Base-by-base conservation (phyloP, 2,888 invertebrate genomes). In the Hoplodrina blanda region DNA sequence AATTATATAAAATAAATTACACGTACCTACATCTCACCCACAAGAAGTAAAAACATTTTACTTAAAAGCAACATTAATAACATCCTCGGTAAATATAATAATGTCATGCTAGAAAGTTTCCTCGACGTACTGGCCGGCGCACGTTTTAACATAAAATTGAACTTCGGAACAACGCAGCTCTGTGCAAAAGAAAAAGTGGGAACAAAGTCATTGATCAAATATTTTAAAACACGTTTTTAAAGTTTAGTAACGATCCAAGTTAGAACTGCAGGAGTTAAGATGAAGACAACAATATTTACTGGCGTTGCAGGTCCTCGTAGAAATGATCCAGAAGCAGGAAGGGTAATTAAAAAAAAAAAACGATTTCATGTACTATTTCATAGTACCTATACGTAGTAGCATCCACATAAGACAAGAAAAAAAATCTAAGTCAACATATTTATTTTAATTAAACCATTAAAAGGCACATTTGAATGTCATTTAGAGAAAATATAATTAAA, bases 151-250 rank as follows among this genome's bases (percentile, higher is more conserved):
- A 80, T 76, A 80, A 83, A 81, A 82, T 64, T 60, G 53, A 80
- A 83, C 65, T 83, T 83, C 46, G 50, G 53, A 66, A 76, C 69
- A 65, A 61, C 61, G 63, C 37, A 37, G 37, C 19, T 71, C 67
- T 46, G 46, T 52, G 68, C 63, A 52, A 59, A 78, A 69, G 64
- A 73, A 76, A 81, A 82, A 73, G 61, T 66, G 60, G 25, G 41
- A 53, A 62, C 49, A 59, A 73, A 70, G 71, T 69, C 71, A 74
- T 84, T 82, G 81, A 81, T 81, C 77, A 81, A 79, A 84, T 84
- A 82, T 84, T 82, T 79, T 67, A 69, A 76, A 84, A 76, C 73
- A 73, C 71, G 71, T 72, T 76, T 49, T 52, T 44, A n/a, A 79
- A 84, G 71, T 82, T 74, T 33, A 56, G 53, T 66, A 74, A 73